phyloP scores from a whole-genome alignment of 2,797 vertebrate species.

The Falco columbarius region DNA sequence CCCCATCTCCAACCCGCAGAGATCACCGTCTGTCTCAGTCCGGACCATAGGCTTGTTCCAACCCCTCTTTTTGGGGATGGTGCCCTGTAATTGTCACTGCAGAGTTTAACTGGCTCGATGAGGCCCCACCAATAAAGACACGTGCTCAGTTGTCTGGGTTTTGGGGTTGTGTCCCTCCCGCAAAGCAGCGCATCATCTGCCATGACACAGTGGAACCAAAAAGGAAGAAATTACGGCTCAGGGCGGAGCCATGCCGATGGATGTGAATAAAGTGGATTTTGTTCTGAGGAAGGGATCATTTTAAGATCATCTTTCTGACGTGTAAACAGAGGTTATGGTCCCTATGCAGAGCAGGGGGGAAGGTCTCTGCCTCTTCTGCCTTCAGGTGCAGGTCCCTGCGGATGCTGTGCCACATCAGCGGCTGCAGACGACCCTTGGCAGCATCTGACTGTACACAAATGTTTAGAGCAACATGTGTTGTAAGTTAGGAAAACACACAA shows the following conservation, averaged over 20 bases:
- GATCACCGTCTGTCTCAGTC: rapidly evolving
- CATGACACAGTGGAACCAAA: background rate
- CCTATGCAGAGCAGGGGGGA: background rate
- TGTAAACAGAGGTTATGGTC: no score
- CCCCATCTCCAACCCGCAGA: background rate
- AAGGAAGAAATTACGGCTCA: background rate
- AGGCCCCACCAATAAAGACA: background rate
- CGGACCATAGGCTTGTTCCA: rapidly evolving
- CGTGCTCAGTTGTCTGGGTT: rapidly evolving
- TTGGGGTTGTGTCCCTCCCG: rapidly evolving
- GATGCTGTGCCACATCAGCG: background rate
- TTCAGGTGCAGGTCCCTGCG: rapidly evolving
- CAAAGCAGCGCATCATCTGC: rapidly evolving
- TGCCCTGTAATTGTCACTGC: background rate
- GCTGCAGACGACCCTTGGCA: background rate
- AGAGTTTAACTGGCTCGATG: background rate
- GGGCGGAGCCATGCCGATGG: background rate
- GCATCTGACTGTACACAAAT: background rate
- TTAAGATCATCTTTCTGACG: background rate
- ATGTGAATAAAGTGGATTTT: background rate
- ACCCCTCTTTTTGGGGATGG: background rate
- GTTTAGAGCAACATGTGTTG: background rate
- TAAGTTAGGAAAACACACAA: background rate
- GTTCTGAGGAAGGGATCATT: background rate
- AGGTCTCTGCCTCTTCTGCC: background rate